Base-by-base conservation (phyloP, 2,797 vertebrate genomes). In the Synanceia verrucosa region DNA sequence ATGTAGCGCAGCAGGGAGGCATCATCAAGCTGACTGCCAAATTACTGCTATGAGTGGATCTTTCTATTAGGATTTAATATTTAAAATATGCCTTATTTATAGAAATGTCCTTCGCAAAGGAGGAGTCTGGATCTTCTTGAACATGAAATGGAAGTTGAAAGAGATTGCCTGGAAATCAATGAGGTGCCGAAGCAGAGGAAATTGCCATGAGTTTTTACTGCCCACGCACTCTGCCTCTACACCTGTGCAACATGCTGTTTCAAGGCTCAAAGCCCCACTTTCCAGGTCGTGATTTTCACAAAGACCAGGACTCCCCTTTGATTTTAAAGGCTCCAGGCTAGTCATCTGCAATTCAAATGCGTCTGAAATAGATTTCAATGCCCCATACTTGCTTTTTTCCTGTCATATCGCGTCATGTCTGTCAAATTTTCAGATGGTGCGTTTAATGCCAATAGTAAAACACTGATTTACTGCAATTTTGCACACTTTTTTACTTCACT, bases 251-350 rank as follows among this genome's bases (percentile, higher is more conserved):
- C 43, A 29, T 12, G 23, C 57, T 0, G n/a, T 61, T 82, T 71
- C 64, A 73, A 68, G 62, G 52, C 56, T 78, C 56, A 65, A 70
- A 77, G 73, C 34, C 44, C 44, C 50, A 9, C 48, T 73, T 83
- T 78, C 69, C 78, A 78, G 71, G 70, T 59, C 68, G 76, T 57
- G 65, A 80, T 78, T 79, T 78, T 67, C 65, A 78, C 33, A 66
- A 78, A 70, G 63, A 48, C 37, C 1, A 0, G 13, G 33, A 24
- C 57, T 71, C 14, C 18, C 19, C 55, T 70, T 84, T 88, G 71
- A 84, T 81, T 81, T 76, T 23, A 48, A 68, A 63, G 72, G 67
- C 78, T 70, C 0, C 1, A 43, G 63, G 74, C 64, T 7, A 51
- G 60, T 64, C 82, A 80, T 83, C 74, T 60, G 50, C 57, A 70